phyloP scores from a whole-genome alignment of 2,888 invertebrate genomes.

The Chymomyza caudatula region DNA sequence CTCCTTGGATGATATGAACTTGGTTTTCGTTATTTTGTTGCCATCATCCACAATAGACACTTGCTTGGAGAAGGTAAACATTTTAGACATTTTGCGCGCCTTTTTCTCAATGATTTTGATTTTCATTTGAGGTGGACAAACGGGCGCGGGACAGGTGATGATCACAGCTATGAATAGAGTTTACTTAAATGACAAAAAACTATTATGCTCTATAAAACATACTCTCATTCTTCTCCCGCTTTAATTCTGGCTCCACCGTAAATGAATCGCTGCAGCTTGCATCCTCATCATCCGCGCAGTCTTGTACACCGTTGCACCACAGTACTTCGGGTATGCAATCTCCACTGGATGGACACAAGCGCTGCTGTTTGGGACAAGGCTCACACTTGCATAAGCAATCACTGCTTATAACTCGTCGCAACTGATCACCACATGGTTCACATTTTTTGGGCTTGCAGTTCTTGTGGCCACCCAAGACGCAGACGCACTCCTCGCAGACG shows the following conservation, averaged over 20 bases:
- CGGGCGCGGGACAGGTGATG: slow-evolving; percentile 78
- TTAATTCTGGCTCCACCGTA: slow-evolving; percentile 56
- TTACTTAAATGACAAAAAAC: not conserved
- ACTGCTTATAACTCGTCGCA: slow-evolving; percentile 81
- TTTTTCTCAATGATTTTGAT: slow-evolving; percentile 77
- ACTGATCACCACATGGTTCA: slow-evolving; percentile 81
- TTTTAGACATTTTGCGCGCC: slow-evolving; percentile 77
- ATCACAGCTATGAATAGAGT: slow-evolving; percentile 42
- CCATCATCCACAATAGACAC: slow-evolving; percentile 68
- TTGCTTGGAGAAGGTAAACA: slow-evolving; percentile 77
- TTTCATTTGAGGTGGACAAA: slow-evolving; percentile 80
- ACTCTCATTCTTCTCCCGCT: slow-evolving; percentile 66
- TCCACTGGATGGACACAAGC: slow-evolving; percentile 86
- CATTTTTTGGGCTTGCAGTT: slow-evolving; percentile 85
- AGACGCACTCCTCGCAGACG: slow-evolving; percentile 88
- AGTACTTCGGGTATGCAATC: slow-evolving; percentile 83
- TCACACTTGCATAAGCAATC: slow-evolving; percentile 89
- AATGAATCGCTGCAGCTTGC: slow-evolving; percentile 80
- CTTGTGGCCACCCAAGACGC: slow-evolving; percentile 85
- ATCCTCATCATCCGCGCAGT: slow-evolving; percentile 90
- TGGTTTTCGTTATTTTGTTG: slow-evolving; percentile 66
- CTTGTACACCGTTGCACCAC: slow-evolving; percentile 90
- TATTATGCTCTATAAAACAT: slow-evolving; percentile 21
- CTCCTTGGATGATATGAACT: slow-evolving; percentile 62
- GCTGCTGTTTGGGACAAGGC: slow-evolving; percentile 83